These are phyloP conservation scores for Enchytraeus crypticus DNA, from an alignment of 2,888 invertebrate genomes.

Conservation along the genomic window DNA sequence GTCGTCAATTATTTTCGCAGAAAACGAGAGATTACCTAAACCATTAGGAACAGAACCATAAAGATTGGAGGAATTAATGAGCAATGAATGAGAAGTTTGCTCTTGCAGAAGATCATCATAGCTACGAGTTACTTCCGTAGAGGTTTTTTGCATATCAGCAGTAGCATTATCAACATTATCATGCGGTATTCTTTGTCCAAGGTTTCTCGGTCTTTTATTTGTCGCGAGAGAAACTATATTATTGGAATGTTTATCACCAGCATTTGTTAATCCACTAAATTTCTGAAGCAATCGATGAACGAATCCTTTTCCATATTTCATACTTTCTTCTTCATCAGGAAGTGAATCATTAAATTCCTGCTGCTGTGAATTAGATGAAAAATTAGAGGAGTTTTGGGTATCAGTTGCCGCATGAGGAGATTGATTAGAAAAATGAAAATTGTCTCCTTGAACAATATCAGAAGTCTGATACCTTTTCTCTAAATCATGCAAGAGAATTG, in stretches of 20 bases:
- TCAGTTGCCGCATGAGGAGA: not conserved
- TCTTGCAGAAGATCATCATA: not conserved
- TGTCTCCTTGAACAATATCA: not conserved
- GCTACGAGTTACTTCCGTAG: not conserved
- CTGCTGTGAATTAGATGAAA: not conserved
- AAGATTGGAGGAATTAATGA: too few species aligned
- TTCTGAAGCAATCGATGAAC: constrained; percentile 39
- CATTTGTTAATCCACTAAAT: constrained; percentile 21
- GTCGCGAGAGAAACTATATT: not conserved
- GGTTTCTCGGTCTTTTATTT: not conserved
- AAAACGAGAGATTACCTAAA: too few species aligned
- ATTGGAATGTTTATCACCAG: too few species aligned
- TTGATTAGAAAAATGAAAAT: too few species aligned
- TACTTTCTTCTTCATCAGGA: constrained; percentile 28
- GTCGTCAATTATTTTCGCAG: too few species aligned
- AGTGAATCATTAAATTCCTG: not conserved
- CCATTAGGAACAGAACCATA: too few species aligned
- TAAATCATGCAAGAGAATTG: constrained; percentile 17
- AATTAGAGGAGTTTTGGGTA: not conserved
- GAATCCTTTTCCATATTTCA: constrained; percentile 41
- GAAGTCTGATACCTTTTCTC: not conserved
- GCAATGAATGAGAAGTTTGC: too few species aligned
- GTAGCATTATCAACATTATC: too few species aligned
- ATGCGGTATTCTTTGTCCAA: not conserved
- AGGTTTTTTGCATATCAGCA: not conserved